phyloP scores from a whole-genome alignment of 2,888 invertebrate species.

The Phortica okadai region DNA sequence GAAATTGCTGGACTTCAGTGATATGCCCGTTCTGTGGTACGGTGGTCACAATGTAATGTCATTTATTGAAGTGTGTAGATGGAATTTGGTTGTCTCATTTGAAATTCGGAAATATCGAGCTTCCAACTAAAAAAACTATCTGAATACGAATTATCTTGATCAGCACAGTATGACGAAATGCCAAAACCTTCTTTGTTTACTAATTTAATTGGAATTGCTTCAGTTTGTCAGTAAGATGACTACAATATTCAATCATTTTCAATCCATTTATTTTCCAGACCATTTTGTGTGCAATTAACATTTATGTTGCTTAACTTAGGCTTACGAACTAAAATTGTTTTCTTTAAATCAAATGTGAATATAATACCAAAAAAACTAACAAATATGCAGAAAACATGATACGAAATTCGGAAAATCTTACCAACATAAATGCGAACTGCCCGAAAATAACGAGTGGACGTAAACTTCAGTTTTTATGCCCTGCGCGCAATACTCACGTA shows the following conservation, averaged over 20 bases:
- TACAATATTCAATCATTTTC: not conserved
- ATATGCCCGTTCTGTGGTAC: no score
- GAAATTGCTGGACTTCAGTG: no score
- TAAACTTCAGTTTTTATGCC: not conserved
- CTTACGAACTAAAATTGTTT: not conserved
- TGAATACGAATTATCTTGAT: no score
- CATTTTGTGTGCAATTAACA: slow-evolving; percentile 22
- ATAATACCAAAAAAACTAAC: not conserved
- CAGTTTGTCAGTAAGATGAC: no score
- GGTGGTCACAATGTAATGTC: no score
- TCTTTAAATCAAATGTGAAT: not conserved
- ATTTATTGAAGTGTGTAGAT: no score
- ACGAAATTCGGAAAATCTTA: slow-evolving; percentile 12
- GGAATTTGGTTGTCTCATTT: no score
- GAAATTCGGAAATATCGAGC: no score
- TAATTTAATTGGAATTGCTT: no score
- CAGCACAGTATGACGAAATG: no score
- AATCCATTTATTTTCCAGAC: slow-evolving; percentile 8
- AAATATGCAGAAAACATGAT: not conserved
- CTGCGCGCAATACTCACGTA: slow-evolving; percentile 23
- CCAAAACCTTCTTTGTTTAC: no score
- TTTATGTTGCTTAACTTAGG: slow-evolving; percentile 6
- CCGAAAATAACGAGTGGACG: not conserved
- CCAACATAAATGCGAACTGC: slow-evolving; percentile 26
- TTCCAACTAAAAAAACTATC: no score